These are phyloP conservation scores for Euplexia lucipara DNA, from an alignment of 2,888 invertebrate genomes.

Conservation along the genomic window DNA sequence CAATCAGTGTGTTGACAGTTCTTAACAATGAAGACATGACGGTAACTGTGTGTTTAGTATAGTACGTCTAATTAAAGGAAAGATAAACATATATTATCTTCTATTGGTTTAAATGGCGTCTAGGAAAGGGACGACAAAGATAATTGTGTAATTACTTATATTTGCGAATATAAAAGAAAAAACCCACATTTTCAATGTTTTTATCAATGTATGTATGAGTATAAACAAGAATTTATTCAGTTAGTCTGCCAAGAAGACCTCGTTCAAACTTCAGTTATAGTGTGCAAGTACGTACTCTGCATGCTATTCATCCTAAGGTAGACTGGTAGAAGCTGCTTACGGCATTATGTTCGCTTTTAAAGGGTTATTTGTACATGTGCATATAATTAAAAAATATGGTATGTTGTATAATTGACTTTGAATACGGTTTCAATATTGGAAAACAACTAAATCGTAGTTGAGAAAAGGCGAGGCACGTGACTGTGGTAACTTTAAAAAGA, in stretches of 20 bases:
- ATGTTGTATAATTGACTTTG: background rate
- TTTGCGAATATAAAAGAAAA: background rate
- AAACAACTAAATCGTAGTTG: no score
- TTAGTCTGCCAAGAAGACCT: background rate
- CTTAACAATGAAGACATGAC: conserved; percentile 28
- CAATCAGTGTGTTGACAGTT: conserved; percentile 49
- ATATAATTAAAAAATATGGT: no score
- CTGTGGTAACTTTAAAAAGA: no score
- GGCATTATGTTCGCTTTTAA: no score
- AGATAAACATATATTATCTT: conserved; percentile 6
- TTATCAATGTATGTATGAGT: background rate
- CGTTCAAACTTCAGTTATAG: background rate
- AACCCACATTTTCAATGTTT: background rate
- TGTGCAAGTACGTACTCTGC: no score
- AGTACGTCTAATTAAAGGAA: conserved; percentile 11
- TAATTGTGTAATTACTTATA: background rate
- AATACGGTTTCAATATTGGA: no score
- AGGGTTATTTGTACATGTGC: no score
- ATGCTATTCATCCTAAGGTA: no score
- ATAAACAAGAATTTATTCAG: background rate
- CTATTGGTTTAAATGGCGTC: background rate
- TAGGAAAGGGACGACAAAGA: background rate
- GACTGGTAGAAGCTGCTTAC: no score
- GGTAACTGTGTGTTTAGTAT: background rate
- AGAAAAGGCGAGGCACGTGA: no score